Conservation (phyloP, 2,113 vertebrate genomes). For the Apteryx owenii region DNA sequence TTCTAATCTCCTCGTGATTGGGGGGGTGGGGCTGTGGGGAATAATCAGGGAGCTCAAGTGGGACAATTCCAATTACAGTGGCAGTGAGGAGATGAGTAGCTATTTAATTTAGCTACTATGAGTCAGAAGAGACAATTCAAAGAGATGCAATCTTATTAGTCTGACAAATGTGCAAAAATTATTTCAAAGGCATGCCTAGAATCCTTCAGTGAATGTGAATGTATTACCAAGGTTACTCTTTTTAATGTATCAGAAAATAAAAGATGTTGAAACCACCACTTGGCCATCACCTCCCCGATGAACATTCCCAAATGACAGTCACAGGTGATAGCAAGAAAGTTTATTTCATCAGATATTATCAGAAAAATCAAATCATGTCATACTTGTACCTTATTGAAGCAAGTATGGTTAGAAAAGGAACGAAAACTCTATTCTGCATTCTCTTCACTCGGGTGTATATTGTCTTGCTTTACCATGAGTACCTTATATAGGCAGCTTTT, state of each 20-base stretch:
- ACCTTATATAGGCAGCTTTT: background rate
- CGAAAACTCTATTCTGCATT: background rate
- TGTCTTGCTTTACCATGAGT: background rate
- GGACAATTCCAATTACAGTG: background rate
- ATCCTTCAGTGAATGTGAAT: background rate
- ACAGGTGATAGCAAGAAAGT: background rate
- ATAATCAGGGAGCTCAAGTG: background rate
- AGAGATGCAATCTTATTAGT: background rate
- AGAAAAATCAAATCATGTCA: background rate
- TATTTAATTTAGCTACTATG: background rate
- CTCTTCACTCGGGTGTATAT: background rate
- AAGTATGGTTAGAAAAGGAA: background rate
- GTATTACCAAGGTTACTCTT: background rate
- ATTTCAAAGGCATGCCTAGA: background rate
- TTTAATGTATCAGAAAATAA: background rate
- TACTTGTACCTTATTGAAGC: background rate
- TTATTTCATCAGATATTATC: background rate
- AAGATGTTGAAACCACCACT: background rate
- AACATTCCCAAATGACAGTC: background rate
- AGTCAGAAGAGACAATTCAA: rapidly evolving
- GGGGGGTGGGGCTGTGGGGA: background rate
- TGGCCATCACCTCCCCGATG: background rate
- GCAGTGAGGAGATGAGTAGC: background rate
- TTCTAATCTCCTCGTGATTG: background rate
- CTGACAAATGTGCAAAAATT: background rate